Base-by-base conservation (phyloP, 2,888 invertebrate species). In the Odontothrips loti region DNA sequence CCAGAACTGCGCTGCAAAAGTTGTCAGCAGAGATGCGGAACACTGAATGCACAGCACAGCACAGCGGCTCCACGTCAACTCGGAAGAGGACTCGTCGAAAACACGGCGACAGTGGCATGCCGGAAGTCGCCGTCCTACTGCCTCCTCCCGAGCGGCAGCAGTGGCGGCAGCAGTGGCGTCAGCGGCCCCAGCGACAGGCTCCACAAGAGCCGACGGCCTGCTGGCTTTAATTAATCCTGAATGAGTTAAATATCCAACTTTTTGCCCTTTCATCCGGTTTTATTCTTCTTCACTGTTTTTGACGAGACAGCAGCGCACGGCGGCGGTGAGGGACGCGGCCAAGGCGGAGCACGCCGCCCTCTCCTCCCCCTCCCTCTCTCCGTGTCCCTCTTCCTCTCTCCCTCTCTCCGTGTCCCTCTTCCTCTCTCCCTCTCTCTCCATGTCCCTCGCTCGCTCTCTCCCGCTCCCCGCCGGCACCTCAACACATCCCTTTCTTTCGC, bases 341-440 rank as follows among this genome's bases (percentile, higher is more conserved):
- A 47, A 68, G 47, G 63, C 20, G 63, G 80, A 47, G 10, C 47
- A 78, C 43, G 43, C 17, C 15, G 51, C 27, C 81, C 23, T 58
- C 48, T 79, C 17, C 47, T 48, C 48, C 34, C 68, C 63, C 34
- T 79, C 58, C 51, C 80, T 78, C 58, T 51, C 51, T 80, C 58
- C n/a, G n/a, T n/a, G n/a, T n/a, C n/a, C n/a, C n/a, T n/a, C n/a
- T n/a, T n/a, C 29, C 51, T 80, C 47, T 48, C 48, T 63, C 68
- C 63, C 34, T 79, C 58, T 78, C 80, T 78, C 58, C 29, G 34
- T 80, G 51, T 6, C 81, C 23, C 79, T 47, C 79, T 75, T 68
- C 51, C 58, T 51, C 51, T 80, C 47, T 48, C 48, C 34, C 68
- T 68, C 34, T 79, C 58, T 78, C 80, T 78, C 58, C 29, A 34